Conservation (phyloP, 1,140 invertebrate genomes). For the Drosophila yakuba region DNA sequence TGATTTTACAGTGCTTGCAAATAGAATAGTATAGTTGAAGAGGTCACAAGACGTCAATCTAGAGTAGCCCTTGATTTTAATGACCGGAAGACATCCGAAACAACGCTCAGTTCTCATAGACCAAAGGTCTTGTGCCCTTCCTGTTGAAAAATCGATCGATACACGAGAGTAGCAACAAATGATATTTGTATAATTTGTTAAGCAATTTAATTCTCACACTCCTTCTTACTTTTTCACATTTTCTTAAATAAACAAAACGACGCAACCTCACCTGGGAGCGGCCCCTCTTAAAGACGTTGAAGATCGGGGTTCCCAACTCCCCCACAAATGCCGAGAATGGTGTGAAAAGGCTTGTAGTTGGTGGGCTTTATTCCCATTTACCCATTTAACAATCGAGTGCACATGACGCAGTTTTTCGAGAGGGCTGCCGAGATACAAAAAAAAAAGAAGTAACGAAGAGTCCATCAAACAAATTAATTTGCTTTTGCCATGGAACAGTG, state of each 20-base stretch:
- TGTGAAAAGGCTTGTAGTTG: constrained; percentile 82
- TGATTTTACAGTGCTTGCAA: no score
- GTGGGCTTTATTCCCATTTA: constrained; percentile 74
- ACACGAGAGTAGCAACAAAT: constrained; percentile 9
- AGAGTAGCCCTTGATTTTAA: constrained; percentile 16
- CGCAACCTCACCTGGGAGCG: constrained; percentile 46
- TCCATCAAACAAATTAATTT: constrained; percentile 66
- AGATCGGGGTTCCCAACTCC: constrained; percentile 23
- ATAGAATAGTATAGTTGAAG: no score
- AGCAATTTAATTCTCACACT: constrained; percentile 75
- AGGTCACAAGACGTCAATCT: no score
- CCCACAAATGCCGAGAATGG: constrained; percentile 70
- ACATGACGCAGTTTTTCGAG: constrained; percentile 24
- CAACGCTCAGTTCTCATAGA: constrained; percentile 49
- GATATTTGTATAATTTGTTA: constrained; percentile 65
- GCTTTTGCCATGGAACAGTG: constrained; percentile 43
- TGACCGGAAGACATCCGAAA: constrained; percentile 64
- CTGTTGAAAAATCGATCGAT: constrained; percentile 10
- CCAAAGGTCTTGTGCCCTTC: constrained; percentile 1
- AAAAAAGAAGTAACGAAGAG: constrained; percentile 4
- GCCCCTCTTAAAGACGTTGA: constrained; percentile 45
- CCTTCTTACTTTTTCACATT: constrained; percentile 61
- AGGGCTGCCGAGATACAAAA: background rate
- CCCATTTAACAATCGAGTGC: constrained; percentile 71
- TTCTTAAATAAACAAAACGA: constrained; percentile 75